Base-by-base conservation (phyloP, 2,797 vertebrate genomes). In the Sebastes reedi region DNA sequence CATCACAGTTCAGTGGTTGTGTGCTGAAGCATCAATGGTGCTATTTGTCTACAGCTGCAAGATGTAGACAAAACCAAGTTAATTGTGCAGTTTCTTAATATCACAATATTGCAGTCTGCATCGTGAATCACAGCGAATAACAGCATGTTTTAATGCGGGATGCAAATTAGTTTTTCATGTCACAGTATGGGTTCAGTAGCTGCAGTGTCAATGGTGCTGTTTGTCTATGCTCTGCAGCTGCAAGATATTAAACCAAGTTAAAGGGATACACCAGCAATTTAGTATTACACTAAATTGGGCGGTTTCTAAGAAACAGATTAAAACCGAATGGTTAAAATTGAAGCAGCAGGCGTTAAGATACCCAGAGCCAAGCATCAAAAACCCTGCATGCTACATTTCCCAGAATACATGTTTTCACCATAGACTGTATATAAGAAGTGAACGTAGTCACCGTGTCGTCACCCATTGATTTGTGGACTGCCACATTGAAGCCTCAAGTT, bases 41-140 rank as follows among this genome's bases (percentile, higher is more conserved):
- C 61, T 1, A 73, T 34, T 80, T 77, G 56, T 80, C 2, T 20
- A 42, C 79, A 77, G 76, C 79, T 78, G 79, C 74, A 50, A 27
- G 60, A 52, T 34, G 16, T 56, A 3, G 8, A 52, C 61, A 50
- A 61, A 80, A 60, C 30, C 14, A 11, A 34, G n/a, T 69, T 11
- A 46, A 62, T 10, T 56, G 22, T 30, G 25, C 25, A 18, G 25
- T 68, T 67, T 66, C 16, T 13, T 74, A 7, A 22, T 50, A 14
- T 36, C n/a, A 3, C 32, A 67, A 9, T 25, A 34, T 20, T 34
- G 12, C 0, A 24, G 14, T 62, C 32, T 59, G 58, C 14, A 42
- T 46, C n/a, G 25, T 2, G 56, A 34, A 50, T 29, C 25, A 61
- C 25, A 3, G 18, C 46, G 46, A 67, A 20, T 50, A 50, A 3